These are phyloP conservation scores for Ameiurus melas DNA, from an alignment of 2,113 vertebrate species.

Conservation along the genomic window DNA sequence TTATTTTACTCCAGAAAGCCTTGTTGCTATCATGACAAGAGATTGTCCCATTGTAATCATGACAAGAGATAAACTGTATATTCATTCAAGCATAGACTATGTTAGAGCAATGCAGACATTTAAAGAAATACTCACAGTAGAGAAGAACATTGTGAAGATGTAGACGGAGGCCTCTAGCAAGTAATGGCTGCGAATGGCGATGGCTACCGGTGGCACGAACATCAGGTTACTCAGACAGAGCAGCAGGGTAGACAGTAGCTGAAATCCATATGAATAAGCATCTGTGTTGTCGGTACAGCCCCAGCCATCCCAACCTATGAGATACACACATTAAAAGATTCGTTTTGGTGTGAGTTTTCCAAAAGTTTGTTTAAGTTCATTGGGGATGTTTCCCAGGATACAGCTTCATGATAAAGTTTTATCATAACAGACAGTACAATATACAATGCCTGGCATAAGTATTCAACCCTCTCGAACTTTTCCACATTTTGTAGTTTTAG, in stretches of 20 bases:
- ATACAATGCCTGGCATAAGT: neutral
- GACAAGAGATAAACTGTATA: neutral
- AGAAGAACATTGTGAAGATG: conserved; percentile 99
- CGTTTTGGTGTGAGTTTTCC: neutral
- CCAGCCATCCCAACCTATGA: conserved; percentile 95
- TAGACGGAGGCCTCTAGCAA: conserved; percentile 94
- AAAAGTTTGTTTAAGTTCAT: neutral
- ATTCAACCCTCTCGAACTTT: neutral
- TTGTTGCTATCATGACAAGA: neutral
- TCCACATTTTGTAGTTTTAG: neutral
- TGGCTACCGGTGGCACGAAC: conserved; percentile 93
- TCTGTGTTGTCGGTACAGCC: conserved; percentile 92
- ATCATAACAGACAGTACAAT: neutral
- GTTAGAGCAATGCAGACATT: neutral
- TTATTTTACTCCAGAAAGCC: neutral
- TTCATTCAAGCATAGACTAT: neutral
- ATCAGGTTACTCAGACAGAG: conserved; percentile 98
- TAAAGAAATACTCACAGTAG: conserved; percentile 79
- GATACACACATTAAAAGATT: conserved; percentile 22
- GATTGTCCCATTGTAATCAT: neutral
- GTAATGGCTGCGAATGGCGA: conserved; percentile 89
- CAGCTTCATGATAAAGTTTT: neutral
- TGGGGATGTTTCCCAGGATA: neutral
- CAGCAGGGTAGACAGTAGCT: conserved; percentile 92
- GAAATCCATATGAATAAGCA: conserved; percentile 95